Conservation (phyloP, 2,113 vertebrate species). For the Galemys pyrenaicus region DNA sequence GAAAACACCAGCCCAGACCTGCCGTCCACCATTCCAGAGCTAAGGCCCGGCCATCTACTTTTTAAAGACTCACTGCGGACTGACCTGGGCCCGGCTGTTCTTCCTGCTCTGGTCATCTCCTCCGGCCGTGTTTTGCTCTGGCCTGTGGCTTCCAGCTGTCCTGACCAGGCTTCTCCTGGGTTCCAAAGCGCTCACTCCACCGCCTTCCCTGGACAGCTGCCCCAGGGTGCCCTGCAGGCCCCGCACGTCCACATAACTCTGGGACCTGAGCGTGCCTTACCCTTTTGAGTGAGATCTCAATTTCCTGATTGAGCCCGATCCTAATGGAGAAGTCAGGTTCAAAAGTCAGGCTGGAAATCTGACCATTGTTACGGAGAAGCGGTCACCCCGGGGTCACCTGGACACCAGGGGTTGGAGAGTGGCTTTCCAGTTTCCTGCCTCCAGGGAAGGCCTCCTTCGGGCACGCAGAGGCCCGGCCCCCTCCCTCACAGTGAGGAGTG, state of each 20-base stretch:
- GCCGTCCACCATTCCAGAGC: background rate
- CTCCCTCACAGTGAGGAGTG: too few species aligned
- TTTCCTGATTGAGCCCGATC: too few species aligned
- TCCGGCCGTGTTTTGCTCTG: background rate
- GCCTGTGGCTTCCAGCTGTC: fast-evolving
- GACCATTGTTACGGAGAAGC: background rate
- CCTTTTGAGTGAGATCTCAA: too few species aligned
- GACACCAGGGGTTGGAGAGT: background rate
- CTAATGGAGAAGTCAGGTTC: background rate
- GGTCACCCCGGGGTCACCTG: background rate
- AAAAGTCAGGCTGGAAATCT: background rate
- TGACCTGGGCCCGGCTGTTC: background rate
- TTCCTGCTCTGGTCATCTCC: background rate
- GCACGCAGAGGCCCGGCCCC: background rate
- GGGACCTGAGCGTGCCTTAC: background rate
- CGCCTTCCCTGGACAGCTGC: background rate
- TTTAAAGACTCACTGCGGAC: background rate
- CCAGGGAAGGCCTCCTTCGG: background rate
- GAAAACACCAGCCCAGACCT: constrained; percentile 8
- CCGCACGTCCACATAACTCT: background rate
- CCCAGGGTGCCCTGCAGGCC: background rate
- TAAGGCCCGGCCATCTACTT: background rate
- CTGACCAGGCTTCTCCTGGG: background rate
- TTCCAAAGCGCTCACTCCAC: background rate
- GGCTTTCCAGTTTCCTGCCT: background rate